phyloP scores from a whole-genome alignment of 2,888 invertebrate species.

The Rhingia campestris region DNA sequence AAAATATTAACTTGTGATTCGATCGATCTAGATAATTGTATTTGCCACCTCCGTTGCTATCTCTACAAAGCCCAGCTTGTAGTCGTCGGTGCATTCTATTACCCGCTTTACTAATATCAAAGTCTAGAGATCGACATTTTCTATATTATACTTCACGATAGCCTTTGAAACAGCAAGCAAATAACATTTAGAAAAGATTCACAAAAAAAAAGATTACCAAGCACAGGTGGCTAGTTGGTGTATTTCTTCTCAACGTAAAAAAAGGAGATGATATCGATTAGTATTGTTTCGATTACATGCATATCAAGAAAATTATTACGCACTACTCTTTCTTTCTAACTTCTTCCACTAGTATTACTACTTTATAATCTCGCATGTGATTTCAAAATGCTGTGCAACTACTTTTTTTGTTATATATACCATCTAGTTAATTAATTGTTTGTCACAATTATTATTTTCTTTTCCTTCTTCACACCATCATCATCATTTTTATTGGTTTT shows the following conservation, averaged over 20 bases:
- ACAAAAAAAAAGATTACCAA: background rate
- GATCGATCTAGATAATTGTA: too few relatives aligned
- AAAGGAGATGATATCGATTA: background rate
- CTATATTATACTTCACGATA: background rate
- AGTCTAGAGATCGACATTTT: too few relatives aligned
- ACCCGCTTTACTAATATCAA: too few relatives aligned
- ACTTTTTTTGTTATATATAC: constrained; percentile 41
- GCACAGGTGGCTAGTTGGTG: background rate
- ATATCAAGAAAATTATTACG: constrained; percentile 54
- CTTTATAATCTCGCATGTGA: constrained; percentile 63
- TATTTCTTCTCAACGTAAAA: background rate
- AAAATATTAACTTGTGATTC: background rate
- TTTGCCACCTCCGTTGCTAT: too few relatives aligned
- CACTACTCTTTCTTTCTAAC: constrained; percentile 43
- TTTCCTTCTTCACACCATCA: constrained; percentile 40
- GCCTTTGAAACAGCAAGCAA: background rate
- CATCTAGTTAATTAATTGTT: constrained; percentile 69
- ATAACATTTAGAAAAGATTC: background rate
- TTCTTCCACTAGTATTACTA: constrained; percentile 67
- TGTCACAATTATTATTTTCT: constrained; percentile 46
- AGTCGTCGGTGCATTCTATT: background rate
- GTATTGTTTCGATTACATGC: constrained; percentile 66
- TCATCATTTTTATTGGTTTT: constrained; percentile 51
- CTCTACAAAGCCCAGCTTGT: background rate
- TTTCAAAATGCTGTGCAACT: constrained; percentile 68